Base-by-base conservation (phyloP, 2,113 vertebrate genomes). In the Labeo catla region DNA sequence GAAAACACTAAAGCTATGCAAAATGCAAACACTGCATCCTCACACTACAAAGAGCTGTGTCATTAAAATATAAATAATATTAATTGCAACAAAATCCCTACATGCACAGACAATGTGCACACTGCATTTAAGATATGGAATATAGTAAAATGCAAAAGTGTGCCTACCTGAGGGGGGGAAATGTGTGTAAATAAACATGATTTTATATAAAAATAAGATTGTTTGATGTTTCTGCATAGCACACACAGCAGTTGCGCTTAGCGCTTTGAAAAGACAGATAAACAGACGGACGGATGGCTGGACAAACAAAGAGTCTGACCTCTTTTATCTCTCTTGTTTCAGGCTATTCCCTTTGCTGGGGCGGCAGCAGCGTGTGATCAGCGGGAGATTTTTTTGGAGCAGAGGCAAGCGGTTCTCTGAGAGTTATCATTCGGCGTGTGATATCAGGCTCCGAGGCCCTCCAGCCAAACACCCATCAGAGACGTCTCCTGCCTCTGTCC, bases 391-490 rank as follows among this genome's bases (percentile, higher is more conserved):
- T 43, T 59, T 59, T 59, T 59, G 28, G 50, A 84, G 77, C 57
- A 66, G 21, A 80, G 76, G 57, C 43, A 63, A 84, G 83, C 74
- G 13, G 21, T 80, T 80, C 77, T 80, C 47, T 50, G 9, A 52
- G 81, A 84, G 80, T 86, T 84, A 86, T 86, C 82, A 82, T 65
- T 86, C 79, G 6, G 65, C 2, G 82, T 81, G 76, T 28, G 81
- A 85, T 81, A 81, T 86, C 89, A 78, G 87, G 19, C 80, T 70
- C 7, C 6, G 80, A 84, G 86, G 86, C 85, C 77, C 81, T 86
- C 78, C 28, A 85, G 85, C 81, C 89, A 86, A 84, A 50, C 52
- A 72, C 28, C 49, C 81, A 59, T 74, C 76, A 21, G 54, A 47
- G 76, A 70, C 39, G 70, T 70, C 50, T 77, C 36, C 76, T 63